phyloP scores from a whole-genome alignment of 2,888 invertebrate species.

The Aethes cnicana region DNA sequence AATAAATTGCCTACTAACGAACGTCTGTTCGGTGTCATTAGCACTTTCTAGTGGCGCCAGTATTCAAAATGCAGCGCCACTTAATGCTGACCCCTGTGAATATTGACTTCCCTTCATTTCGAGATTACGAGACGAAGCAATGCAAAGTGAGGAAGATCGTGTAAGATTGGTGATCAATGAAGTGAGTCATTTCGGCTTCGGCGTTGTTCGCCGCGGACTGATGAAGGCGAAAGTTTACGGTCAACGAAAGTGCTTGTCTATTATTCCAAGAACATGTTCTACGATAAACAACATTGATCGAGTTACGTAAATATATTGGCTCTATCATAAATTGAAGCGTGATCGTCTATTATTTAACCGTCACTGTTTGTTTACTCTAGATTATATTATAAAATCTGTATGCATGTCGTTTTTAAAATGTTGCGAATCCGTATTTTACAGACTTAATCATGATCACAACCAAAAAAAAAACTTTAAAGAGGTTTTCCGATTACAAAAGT shows the following conservation, averaged over 20 bases:
- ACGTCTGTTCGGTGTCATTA: slow-evolving; percentile 33
- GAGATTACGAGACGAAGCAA: slow-evolving; percentile 4
- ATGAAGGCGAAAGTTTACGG: slow-evolving; percentile 67
- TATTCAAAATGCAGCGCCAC: slow-evolving; percentile 30
- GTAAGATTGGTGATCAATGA: slow-evolving; percentile 41
- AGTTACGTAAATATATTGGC: slow-evolving; percentile 9
- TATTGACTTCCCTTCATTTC: slow-evolving; percentile 28
- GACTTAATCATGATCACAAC: too few relatives aligned
- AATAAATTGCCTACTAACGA: slow-evolving; percentile 22
- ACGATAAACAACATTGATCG: slow-evolving; percentile 21
- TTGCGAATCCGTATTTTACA: too few relatives aligned
- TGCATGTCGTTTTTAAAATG: too few relatives aligned
- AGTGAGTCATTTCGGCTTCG: slow-evolving; percentile 52
- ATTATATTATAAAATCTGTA: too few relatives aligned
- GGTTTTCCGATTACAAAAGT: too few relatives aligned
- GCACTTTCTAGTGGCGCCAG: slow-evolving; percentile 36
- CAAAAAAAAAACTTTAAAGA: too few relatives aligned
- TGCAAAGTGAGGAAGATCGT: slow-evolving; percentile 17
- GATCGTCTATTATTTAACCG: background rate
- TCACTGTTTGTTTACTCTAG: background rate
- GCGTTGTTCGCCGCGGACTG: slow-evolving; percentile 47
- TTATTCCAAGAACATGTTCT: slow-evolving; percentile 21
- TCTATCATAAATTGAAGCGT: slow-evolving; percentile 3
- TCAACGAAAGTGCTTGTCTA: slow-evolving; percentile 60
- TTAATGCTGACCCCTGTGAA: slow-evolving; percentile 22